Conservation (phyloP, 2,797 vertebrate genomes). For the Cossypha dichroa region DNA sequence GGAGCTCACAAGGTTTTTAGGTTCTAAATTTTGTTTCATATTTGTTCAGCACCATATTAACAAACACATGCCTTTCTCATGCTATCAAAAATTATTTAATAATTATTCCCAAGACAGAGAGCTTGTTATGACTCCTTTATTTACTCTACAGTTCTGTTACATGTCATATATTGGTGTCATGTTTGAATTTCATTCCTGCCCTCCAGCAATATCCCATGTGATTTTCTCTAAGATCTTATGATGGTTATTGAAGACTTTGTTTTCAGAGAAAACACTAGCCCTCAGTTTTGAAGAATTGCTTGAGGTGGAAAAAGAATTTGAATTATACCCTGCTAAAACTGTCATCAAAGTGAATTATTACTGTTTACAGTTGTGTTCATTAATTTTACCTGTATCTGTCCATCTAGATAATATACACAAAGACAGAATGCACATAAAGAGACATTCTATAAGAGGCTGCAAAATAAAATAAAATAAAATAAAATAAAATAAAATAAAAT, state of each 20-base stretch:
- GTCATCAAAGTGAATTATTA: slow-evolving; percentile 53
- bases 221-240: slow-evolving; percentile 40
- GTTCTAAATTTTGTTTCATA: neutral
- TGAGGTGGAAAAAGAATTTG: slow-evolving; percentile 38
- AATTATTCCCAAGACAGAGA: slow-evolving; percentile 11
- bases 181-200: slow-evolving; percentile 39
- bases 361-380: slow-evolving; percentile 39
- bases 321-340: slow-evolving; percentile 50
- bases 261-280: slow-evolving; percentile 57
- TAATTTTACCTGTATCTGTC: slow-evolving; percentile 26
- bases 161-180: slow-evolving; percentile 13
- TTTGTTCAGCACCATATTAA: neutral
- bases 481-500: neutral
- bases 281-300: slow-evolving; percentile 35
- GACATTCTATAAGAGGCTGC: neutral
- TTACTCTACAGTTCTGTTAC: slow-evolving; percentile 27
- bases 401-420: neutral
- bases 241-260: slow-evolving; percentile 55
- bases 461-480: neutral
- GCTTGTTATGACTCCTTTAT: slow-evolving; percentile 1
- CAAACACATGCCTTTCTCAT: neutral
- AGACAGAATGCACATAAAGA: neutral
- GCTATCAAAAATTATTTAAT: neutral
- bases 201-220: slow-evolving; percentile 33
- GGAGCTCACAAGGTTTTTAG: neutral